Evolutionary conservation across 1,140 invertebrate genomes (phyloP).

Genomic region (Globodera rostochiensis): DNA sequence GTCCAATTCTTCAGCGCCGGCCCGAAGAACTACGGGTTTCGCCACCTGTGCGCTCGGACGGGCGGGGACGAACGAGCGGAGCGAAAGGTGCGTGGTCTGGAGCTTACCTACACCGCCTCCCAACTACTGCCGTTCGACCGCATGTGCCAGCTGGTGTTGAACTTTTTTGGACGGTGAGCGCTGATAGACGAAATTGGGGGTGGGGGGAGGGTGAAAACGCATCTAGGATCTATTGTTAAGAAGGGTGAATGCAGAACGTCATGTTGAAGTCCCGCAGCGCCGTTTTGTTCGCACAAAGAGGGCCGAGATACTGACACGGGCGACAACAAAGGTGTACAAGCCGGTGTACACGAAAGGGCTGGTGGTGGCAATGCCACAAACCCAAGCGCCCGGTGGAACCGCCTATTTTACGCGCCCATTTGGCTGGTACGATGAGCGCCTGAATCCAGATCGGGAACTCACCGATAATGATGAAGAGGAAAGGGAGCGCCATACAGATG

Average conservation of each 20-base stretch:
- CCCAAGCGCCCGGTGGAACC: not conserved
- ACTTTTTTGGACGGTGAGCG: not conserved
- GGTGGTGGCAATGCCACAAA: too few relatives aligned
- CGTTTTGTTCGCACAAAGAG: not conserved
- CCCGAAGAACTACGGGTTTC: conserved; percentile 33
- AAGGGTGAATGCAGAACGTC: not conserved
- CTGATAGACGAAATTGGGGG: too few relatives aligned
- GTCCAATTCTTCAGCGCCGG: not conserved
- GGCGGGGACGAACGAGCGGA: conserved; percentile 7
- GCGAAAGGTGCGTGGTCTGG: not conserved
- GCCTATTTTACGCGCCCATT: not conserved
- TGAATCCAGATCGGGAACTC: not conserved
- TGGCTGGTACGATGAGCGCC: not conserved
- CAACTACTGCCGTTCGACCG: not conserved
- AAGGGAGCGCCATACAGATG: too few relatives aligned
- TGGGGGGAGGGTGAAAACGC: not conserved
- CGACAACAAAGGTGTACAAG: not conserved
- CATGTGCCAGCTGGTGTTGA: not conserved
- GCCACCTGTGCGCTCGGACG: not conserved
- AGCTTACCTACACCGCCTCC: conserved; percentile 2
- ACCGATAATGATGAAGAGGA: too few relatives aligned
- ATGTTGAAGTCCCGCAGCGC: not conserved
- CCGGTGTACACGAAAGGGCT: too few relatives aligned
- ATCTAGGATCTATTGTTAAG: not conserved
- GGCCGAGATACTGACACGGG: not conserved